Percentiles rank a stretch among this genome's conserved stretches.
These are phyloP conservation scores for Carposina sasakii DNA, from an alignment of 1,140 invertebrate species.

Conservation along the genomic window DNA sequence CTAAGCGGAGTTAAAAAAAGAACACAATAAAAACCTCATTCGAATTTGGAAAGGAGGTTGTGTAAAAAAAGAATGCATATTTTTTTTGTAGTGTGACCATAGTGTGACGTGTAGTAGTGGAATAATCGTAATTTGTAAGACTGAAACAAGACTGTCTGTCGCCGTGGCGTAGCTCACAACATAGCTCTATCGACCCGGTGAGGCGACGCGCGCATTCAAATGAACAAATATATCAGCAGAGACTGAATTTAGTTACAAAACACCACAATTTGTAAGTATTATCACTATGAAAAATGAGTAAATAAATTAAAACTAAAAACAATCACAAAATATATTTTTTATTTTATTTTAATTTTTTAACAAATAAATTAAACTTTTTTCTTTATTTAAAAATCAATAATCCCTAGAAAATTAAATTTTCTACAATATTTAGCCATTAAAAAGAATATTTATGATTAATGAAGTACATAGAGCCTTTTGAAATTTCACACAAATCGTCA, in stretches of 20 bases:
- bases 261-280: neutral
- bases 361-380: too few relatives aligned
- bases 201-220: slow-evolving; percentile 61
- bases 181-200: slow-evolving; percentile 56
- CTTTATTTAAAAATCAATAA: too few relatives aligned
- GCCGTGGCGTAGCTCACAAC: slow-evolving; percentile 47
- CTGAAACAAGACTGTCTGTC: slow-evolving; percentile 64
- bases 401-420: too few relatives aligned
- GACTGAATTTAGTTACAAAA: neutral
- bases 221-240: slow-evolving; percentile 22
- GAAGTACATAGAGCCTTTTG: slow-evolving; percentile 24
- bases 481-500: slow-evolving; percentile 39
- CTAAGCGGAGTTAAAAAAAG: too few relatives aligned
- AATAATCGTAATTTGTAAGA: slow-evolving; percentile 50
- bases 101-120: too few relatives aligned
- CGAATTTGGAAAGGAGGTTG: too few relatives aligned
- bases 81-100: too few relatives aligned
- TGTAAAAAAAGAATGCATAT: too few relatives aligned
- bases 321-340: neutral
- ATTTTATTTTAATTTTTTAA: neutral
- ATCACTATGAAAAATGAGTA: neutral
- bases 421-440: too few relatives aligned
- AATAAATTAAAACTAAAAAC: neutral
- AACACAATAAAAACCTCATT: too few relatives aligned
- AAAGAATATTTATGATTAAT: too few relatives aligned